Base-by-base conservation (phyloP, 2,888 invertebrate genomes). In the Campoplex capitator region DNA sequence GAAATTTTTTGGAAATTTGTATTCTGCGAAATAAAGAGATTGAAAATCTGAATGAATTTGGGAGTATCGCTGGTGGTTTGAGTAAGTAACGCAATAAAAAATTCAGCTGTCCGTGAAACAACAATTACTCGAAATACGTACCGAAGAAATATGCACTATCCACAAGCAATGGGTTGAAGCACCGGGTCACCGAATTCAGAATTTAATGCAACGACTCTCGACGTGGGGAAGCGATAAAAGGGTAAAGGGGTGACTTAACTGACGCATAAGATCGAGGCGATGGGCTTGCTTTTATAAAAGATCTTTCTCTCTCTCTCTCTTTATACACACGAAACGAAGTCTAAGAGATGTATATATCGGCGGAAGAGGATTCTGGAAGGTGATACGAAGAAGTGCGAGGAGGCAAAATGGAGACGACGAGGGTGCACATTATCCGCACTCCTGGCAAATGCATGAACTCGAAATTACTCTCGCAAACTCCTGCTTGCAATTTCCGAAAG, bases 221-320 rank as follows among this genome's bases (percentile, higher is more conserved):
- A 85, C 83, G 84, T 75, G 79, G 54, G 85, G 85, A 83, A 88
- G 88, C 88, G 83, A 88, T 88, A 87, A 89, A 89, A 87, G 84
- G 32, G 79, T 74, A 42, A 1, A 42, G 42, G 68, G 48, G 58
- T 51, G 70, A 86, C 78, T 86, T 86, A 79, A 83, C 86, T 79
- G 82, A 73, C 76, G 81, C 80, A 78, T 75, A 75, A 84, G 84
- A 86, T 84, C 78, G 88, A 83, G 81, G 76, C 58, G 75, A 76
- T 51, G 56, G 80, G 62, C 13, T 83, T 70, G 68, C 58, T 23
- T 67, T 65, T 35, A 65, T 42, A 48, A 77, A 67, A 67, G 48
- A 35, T 51, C 16, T 42, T 3, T 38, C 48, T 56, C 18, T 35
- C 73, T 51, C 16, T 7, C 42, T 48, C 48, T 56, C 18, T 32